Evolutionary conservation across 2,113 vertebrate genomes (phyloP).

Genomic region (Cebidichthys violaceus): DNA sequence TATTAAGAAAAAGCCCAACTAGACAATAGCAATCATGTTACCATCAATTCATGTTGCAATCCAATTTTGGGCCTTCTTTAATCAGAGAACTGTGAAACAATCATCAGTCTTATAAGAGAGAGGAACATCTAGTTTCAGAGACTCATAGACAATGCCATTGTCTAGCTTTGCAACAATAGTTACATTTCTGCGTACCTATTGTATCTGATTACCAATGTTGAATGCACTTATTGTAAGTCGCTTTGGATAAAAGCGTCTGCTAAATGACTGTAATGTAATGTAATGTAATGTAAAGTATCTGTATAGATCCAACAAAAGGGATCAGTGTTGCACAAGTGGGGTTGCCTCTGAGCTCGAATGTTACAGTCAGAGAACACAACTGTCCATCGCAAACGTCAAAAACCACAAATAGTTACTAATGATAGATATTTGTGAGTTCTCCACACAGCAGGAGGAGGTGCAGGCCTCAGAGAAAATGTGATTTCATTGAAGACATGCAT

Average conservation of each 20-base stretch:
- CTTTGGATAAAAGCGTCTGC: too few species aligned
- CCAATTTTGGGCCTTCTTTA: neutral
- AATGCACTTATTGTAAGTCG: too few species aligned
- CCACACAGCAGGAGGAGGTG: neutral
- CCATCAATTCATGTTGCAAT: neutral
- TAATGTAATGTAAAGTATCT: too few species aligned
- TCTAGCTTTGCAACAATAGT: neutral
- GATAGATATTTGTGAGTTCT: slow-evolving; percentile 9
- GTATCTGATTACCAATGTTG: too few species aligned
- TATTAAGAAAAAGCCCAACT: too few species aligned
- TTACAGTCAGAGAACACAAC: neutral
- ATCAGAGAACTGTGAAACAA: neutral
- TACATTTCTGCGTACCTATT: neutral
- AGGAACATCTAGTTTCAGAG: neutral
- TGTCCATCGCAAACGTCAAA: neutral
- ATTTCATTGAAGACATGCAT: slow-evolving; percentile 8
- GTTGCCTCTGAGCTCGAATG: slow-evolving; percentile 14
- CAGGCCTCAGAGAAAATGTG: slow-evolving; percentile 6
- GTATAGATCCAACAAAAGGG: slow-evolving; percentile 23
- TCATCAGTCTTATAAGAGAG: neutral
- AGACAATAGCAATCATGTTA: too few species aligned
- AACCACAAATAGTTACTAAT: neutral
- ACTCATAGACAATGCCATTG: neutral
- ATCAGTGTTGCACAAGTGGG: slow-evolving; percentile 22
- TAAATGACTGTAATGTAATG: too few species aligned